Evolutionary conservation across 2,113 vertebrate species (phyloP), one percentile per base, ranked within the genome.

Genomic region (Lepus europaeus): DNA sequence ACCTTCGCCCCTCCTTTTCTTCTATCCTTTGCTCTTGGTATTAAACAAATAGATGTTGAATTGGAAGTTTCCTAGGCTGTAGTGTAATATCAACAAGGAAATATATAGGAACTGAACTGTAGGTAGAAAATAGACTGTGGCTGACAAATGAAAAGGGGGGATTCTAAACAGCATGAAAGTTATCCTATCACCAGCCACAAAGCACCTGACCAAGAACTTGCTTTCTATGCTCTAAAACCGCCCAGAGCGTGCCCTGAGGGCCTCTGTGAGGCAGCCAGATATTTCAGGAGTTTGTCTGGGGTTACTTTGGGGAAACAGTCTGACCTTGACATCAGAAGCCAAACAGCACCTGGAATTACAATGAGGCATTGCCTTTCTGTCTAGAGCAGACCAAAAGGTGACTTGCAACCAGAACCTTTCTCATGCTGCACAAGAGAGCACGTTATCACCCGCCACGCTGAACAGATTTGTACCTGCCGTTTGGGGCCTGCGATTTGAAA

Each of bases 241-340:
- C 31, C 61, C 81, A 87, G 51, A 89, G 17, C 36, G 78, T 85
- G n/a, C 27, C 33, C 59, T 33, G 16, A 66, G 17, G n/a, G 61
- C 36, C 25, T 90, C 66, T 83, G 49, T 51, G 31, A 83, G 12
- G 13, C 87, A 31, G 22, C 39, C 66, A 84, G 72, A 70, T 66
- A 81, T 59, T 90, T 91, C 19, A 89, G 82, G 92, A 87, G 64
- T 94, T 73, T 80, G 64, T 72, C 36, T 77, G 51, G 66, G 12
- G 33, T 59, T 81, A 2, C 36, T 81, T 70, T 63, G 49, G 33
- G 56, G 19, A 70, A 77, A 82, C 39, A 77, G 33, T 20, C 45
- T 77, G 53, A 45, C 29, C 36, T 29, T 33, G 81, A 78, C 66
- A 69, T 89, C 23, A 85, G 76, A 77, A 86, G 25, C 79, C 82